Evolutionary conservation across 2,113 vertebrate species (phyloP), one percentile per base, ranked within the genome.

Genomic region (Oryzias melastigma): DNA sequence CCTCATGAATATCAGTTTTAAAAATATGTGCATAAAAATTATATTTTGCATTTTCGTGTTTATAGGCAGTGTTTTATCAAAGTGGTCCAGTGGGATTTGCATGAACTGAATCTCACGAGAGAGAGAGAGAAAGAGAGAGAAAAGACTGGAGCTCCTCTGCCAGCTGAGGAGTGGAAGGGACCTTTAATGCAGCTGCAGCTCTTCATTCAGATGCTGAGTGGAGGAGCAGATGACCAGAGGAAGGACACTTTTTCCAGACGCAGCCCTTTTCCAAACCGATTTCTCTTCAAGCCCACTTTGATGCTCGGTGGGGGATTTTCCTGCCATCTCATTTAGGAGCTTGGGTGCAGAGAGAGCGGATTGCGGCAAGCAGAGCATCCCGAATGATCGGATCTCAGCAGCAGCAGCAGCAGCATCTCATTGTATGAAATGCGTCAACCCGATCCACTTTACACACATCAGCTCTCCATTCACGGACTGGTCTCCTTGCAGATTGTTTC

Each of bases 401-500:
- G 64, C 75, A 71, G 68, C 56, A 57, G 15, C 52, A 45, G 42
- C 22, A 27, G 25, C 25, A 27, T 77, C 74, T 67, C 75, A 62
- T 61, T 75, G 77, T 72, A 62, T 83, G 83, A 84, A 85, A 87
- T 89, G 87, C 90, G 89, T 91, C 90, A 90, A 80, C 81, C 76
- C 55, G 58, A 77, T 78, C 80, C 71, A 27, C 73, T 83, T 85
- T 46, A 54, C 74, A 65, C 61, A 63, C 22, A 70, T 74, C 83
- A 56, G 58, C 69, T 78, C 72, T 58, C 27, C 75, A 16, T 68
- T 73, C 78, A 59, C 78, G 63, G 73, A 78, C 73, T 35, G 73
- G 10, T 65, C 53, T 57, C 40, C 42, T 24, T 12, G 61, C 77
- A 67, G 74, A 83, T 64, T 29, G 3, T 65, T 84, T 80, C 35